A percentile compares a stretch with the other conserved stretches of the same genome.
Evolutionary conservation across 2,797 vertebrate genomes (phyloP).

Genomic region (Macropus fuliginosus): DNA sequence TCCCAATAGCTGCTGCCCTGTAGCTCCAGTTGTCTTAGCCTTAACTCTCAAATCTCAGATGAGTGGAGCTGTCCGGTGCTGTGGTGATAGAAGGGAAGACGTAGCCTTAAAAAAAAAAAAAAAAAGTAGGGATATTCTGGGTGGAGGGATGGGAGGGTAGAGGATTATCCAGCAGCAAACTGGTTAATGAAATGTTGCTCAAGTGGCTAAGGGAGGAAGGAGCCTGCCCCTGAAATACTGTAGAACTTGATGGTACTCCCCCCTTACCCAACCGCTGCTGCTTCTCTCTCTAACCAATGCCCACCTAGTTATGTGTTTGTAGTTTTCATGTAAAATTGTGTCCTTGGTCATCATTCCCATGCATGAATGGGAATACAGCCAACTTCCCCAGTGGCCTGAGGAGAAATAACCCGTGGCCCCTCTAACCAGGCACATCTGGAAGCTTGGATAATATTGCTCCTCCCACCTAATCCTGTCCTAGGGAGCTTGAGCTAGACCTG

Average conservation of each 20-base stretch:
- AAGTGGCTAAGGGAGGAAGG: slow-evolving; percentile 16
- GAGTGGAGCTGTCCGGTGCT: neutral
- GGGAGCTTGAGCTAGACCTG: neutral
- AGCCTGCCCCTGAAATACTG: neutral
- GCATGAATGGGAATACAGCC: slow-evolving; percentile 69
- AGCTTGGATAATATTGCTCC: neutral
- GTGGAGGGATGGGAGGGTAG: neutral
- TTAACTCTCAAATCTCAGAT: neutral
- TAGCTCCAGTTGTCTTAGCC: slow-evolving; percentile 19
- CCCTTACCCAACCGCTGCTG: neutral
- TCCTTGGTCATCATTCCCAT: slow-evolving; percentile 64
- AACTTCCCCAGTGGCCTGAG: slow-evolving; percentile 68
- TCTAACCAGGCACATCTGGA: slow-evolving; percentile 28
- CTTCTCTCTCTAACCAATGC: neutral
- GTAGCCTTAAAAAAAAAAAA: slow-evolving; percentile 23
- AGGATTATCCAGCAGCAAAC: slow-evolving; percentile 36
- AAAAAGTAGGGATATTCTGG: neutral
- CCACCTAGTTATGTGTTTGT: neutral
- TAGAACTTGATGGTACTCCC: slow-evolving; percentile 15
- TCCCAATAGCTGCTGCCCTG: slow-evolving; percentile 29
- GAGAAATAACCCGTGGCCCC: slow-evolving; percentile 41
- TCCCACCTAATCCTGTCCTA: slow-evolving; percentile 4
- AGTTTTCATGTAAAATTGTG: slow-evolving; percentile 36
- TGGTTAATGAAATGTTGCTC: slow-evolving; percentile 23
- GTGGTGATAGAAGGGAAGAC: slow-evolving; percentile 26